phyloP scores from a whole-genome alignment of 2,888 invertebrate species.

The Acrobasis consociella region DNA sequence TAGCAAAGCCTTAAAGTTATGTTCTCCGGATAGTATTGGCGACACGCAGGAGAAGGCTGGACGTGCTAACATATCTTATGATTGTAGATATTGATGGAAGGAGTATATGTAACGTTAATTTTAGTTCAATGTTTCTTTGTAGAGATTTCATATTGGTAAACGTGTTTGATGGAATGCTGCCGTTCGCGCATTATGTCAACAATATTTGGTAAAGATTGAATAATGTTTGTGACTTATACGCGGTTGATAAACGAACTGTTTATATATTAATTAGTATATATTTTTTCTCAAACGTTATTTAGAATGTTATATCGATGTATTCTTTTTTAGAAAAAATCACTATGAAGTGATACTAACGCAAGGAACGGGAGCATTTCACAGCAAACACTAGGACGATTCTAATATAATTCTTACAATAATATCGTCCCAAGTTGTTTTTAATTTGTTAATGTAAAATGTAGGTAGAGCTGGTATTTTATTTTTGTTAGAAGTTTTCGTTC shows the following conservation, averaged over 20 bases:
- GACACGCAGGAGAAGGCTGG: slow-evolving; percentile 45
- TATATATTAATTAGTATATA: slow-evolving; percentile 30
- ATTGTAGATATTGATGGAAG: slow-evolving; percentile 61
- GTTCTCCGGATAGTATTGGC: slow-evolving; percentile 46
- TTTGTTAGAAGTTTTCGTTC: slow-evolving; percentile 73
- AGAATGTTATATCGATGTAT: slow-evolving; percentile 17
- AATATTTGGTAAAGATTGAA: slow-evolving; percentile 44
- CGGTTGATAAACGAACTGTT: slow-evolving; percentile 30
- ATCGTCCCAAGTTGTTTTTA: slow-evolving; percentile 78
- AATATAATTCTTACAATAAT: slow-evolving; percentile 82
- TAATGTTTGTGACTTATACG: slow-evolving; percentile 37
- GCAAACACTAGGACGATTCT: slow-evolving; percentile 75
- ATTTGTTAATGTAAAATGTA: slow-evolving; percentile 75
- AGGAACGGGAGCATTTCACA: slow-evolving; percentile 61
- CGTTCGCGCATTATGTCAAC: slow-evolving; percentile 42
- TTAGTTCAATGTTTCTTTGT: slow-evolving; percentile 78
- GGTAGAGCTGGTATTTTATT: slow-evolving; percentile 70
- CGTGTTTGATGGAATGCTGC: slow-evolving; percentile 69
- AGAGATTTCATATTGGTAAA: slow-evolving; percentile 73
- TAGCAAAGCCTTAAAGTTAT: slow-evolving; percentile 60
- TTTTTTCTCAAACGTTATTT: slow-evolving; percentile 24
- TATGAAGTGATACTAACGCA: slow-evolving; percentile 23
- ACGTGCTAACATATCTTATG: slow-evolving; percentile 77
- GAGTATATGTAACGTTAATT: slow-evolving; percentile 67
- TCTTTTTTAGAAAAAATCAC: slow-evolving; percentile 12